Percentiles rank a stretch among this genome's conserved stretches.
Evolutionary conservation across 2,888 invertebrate genomes (phyloP).

Genomic region (Lasius platythorax): DNA sequence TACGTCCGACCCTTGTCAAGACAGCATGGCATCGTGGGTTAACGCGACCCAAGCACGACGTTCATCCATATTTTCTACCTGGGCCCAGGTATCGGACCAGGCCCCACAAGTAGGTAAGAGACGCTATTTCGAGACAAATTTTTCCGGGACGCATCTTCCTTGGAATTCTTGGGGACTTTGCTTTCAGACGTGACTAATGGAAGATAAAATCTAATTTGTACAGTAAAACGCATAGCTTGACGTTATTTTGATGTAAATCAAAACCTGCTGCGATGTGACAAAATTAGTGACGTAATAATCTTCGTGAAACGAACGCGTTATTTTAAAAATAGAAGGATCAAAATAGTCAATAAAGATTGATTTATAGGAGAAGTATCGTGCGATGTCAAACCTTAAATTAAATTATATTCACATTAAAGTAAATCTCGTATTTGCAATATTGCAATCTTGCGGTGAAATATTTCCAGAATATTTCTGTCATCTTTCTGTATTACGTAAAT

Average conservation of each 20-base stretch:
- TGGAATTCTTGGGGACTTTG: constrained; percentile 50
- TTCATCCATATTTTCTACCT: constrained; percentile 75
- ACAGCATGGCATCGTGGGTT: constrained; percentile 43
- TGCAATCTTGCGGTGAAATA: background rate
- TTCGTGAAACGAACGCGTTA: background rate
- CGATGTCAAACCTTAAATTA: background rate
- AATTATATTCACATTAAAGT: constrained; percentile 1
- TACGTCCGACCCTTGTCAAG: constrained; percentile 81
- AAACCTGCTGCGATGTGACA: background rate
- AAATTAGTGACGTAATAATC: background rate
- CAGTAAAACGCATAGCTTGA: background rate
- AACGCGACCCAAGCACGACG: constrained; percentile 45
- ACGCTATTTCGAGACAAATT: constrained; percentile 5
- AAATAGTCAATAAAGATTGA: background rate
- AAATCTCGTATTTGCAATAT: background rate
- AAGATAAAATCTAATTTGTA: constrained; percentile 7
- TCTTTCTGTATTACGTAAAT: background rate
- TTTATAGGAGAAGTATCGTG: background rate
- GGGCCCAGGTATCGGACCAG: constrained; percentile 65
- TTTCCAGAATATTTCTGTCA: background rate
- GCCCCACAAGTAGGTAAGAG: constrained; percentile 49
- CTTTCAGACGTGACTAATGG: background rate
- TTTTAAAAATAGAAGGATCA: background rate
- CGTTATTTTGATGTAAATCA: background rate
- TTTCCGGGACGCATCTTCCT: constrained; percentile 23